phyloP scores from a whole-genome alignment of 2,113 vertebrate species.

The Meriones unguiculatus region DNA sequence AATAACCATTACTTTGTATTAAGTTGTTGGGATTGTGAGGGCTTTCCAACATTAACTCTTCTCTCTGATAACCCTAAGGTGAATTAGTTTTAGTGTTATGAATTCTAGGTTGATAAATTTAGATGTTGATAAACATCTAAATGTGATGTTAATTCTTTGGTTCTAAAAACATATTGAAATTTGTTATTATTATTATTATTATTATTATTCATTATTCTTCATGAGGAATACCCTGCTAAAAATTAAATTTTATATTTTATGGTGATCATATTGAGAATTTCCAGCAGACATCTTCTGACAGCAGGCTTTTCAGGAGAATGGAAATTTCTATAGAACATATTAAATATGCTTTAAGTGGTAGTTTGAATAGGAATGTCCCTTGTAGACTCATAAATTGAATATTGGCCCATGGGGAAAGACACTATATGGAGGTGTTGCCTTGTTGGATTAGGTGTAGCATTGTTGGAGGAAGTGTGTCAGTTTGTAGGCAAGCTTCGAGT shows the following conservation, averaged over 20 bases:
- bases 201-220: not conserved
- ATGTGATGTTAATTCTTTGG: not conserved
- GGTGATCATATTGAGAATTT: not conserved
- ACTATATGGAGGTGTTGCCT: too few relatives aligned
- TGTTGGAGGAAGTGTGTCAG: too few relatives aligned
- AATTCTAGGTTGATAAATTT: not conserved
- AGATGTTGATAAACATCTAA: too few relatives aligned
- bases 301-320: not conserved
- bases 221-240: not conserved
- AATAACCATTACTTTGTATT: not conserved
- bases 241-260: not conserved
- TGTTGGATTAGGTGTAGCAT: too few relatives aligned
- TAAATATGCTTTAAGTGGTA: not conserved
- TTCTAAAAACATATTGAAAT: not conserved
- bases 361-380: too few relatives aligned
- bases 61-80: not conserved
- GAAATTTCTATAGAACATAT: not conserved
- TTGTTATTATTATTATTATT: not conserved
- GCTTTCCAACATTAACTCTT: not conserved
- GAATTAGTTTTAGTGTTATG: not conserved
- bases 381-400: too few relatives aligned
- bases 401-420: too few relatives aligned
- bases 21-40: not conserved
- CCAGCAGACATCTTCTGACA: not conserved
- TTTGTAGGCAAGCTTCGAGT: too few relatives aligned